Evolutionary conservation across 1,140 invertebrate species (phyloP).

Genomic region (Coptotermes formosanus): DNA sequence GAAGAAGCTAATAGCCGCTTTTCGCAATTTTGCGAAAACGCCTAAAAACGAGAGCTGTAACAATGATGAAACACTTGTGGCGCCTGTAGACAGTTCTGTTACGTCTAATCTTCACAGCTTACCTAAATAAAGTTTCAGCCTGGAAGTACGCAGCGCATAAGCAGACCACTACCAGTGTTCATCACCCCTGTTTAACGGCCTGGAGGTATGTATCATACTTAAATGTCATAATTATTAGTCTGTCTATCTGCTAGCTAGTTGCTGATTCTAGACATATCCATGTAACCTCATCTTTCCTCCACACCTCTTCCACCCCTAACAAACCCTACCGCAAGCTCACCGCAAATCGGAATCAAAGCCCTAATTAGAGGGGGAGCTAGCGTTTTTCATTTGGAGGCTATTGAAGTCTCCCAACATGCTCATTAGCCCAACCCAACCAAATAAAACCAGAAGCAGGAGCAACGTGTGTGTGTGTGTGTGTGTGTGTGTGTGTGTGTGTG

Average conservation of each 20-base stretch:
- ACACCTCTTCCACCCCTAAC: constrained; percentile 11
- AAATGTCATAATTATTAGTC: constrained; percentile 29
- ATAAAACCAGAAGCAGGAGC: constrained; percentile 4
- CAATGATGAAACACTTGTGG: too few relatives aligned
- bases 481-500: too few relatives aligned
- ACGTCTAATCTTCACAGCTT: too few relatives aligned
- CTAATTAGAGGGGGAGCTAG: constrained; percentile 28
- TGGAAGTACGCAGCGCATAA: too few relatives aligned
- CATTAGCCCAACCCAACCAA: constrained; percentile 27
- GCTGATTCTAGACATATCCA: background rate
- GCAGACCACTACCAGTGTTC: too few relatives aligned
- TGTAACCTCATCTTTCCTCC: background rate
- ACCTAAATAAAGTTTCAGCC: too few relatives aligned
- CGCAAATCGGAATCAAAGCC: constrained; percentile 32
- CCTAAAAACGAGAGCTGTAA: too few relatives aligned
- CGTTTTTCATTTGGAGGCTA: constrained; percentile 31
- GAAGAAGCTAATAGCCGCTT: too few relatives aligned
- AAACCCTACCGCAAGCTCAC: constrained; percentile 13
- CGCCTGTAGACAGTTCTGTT: too few relatives aligned
- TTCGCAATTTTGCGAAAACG: too few relatives aligned
- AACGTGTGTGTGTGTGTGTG: background rate
- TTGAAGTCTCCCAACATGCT: constrained; percentile 30
- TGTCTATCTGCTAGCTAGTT: background rate
- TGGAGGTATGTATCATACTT: constrained; percentile 8
- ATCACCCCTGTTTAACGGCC: constrained; percentile 6